A percentile compares a stretch with the other conserved stretches of the same genome.
Evolutionary conservation across 2,888 invertebrate genomes (phyloP).

Genomic region (Prosapia bicincta): DNA sequence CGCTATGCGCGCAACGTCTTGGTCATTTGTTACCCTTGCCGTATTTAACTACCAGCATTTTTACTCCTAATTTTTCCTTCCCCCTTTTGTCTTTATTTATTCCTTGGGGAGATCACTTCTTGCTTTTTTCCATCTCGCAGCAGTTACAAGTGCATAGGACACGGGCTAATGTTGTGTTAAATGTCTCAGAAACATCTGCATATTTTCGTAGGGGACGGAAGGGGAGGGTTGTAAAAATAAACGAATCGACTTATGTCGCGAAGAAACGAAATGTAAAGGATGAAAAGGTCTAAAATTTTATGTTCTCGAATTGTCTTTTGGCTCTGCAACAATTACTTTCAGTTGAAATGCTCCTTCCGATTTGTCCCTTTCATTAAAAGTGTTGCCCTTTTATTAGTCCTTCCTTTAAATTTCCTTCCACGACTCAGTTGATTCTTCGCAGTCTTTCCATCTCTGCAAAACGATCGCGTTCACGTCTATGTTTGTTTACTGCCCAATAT

Average conservation of each 20-base stretch:
- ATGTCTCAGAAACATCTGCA: constrained; percentile 34
- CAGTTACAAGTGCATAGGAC: constrained; percentile 13
- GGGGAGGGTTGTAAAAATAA: not conserved
- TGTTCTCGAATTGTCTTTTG: not conserved
- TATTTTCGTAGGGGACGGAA: constrained; percentile 6
- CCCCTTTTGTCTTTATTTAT: constrained; percentile 17
- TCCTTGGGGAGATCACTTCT: constrained; percentile 2
- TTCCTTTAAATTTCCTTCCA: too few relatives aligned
- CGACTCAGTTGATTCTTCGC: too few relatives aligned
- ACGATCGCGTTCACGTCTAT: too few relatives aligned
- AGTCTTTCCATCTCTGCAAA: not conserved
- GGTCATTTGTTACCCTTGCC: constrained; percentile 2
- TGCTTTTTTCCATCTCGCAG: not conserved
- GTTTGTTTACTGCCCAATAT: too few relatives aligned
- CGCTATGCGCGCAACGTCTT: not conserved
- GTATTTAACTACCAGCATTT: constrained; percentile 10
- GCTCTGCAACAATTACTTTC: not conserved
- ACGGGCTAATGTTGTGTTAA: constrained; percentile 33
- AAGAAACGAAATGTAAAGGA: not conserved
- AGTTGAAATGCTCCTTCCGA: not conserved
- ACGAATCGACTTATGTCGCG: not conserved
- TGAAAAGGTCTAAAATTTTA: not conserved
- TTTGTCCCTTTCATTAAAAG: not conserved
- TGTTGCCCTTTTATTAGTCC: not conserved
- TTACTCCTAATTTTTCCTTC: constrained; percentile 24